Percentiles rank a stretch among this genome's conserved stretches.
phyloP scores from a whole-genome alignment of 2,888 invertebrate genomes.

The Netelia melanura region DNA sequence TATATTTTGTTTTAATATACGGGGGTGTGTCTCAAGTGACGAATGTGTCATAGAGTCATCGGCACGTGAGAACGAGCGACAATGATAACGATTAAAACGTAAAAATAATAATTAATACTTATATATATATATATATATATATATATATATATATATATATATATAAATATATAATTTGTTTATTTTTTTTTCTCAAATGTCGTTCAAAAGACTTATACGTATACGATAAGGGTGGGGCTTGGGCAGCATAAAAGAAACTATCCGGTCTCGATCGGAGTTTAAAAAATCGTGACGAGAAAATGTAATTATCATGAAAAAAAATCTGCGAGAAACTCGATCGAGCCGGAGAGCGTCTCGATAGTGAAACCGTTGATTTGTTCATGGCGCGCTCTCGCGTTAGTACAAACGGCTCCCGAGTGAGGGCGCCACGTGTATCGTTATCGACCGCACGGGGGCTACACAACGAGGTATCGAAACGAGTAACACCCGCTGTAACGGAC shows the following conservation, averaged over 20 bases:
- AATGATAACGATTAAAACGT: not conserved
- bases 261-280: not conserved
- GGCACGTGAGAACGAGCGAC: conserved; percentile 38
- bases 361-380: too few species aligned
- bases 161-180: too few species aligned
- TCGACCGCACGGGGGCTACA: not conserved
- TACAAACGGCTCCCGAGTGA: not conserved
- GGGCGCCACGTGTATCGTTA: not conserved
- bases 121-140: too few species aligned
- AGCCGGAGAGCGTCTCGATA: too few species aligned
- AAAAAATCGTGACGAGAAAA: not conserved
- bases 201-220: conserved; percentile 4
- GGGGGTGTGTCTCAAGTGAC: conserved; percentile 17
- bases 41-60: conserved; percentile 58
- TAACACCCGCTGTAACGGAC: conserved; percentile 85
- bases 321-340: too few species aligned
- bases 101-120: conserved; percentile 23
- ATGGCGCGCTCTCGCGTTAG: too few species aligned
- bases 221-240: not conserved
- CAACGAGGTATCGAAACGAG: conserved; percentile 6
- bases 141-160: too few species aligned
- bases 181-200: not conserved
- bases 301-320: too few species aligned
- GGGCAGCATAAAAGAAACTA: not conserved
- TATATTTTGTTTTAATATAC: not conserved